Base-by-base conservation (phyloP, 2,888 invertebrate species). In the Falcaria lacertinaria region DNA sequence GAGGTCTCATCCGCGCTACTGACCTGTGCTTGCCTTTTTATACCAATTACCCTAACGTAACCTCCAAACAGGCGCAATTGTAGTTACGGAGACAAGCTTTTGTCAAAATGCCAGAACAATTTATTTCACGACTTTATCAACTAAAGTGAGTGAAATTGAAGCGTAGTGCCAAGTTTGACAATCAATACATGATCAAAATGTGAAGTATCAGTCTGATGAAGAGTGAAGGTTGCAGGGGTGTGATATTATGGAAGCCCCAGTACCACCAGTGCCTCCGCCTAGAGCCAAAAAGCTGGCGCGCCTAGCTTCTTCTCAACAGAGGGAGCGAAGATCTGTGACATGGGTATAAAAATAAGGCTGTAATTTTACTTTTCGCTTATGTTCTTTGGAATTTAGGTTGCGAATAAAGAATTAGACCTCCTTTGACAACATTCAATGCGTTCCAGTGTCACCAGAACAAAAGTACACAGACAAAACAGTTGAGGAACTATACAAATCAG, bases 241-340 rank as follows among this genome's bases (percentile, higher is more conserved):
- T 45, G 65, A 58, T 54, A 63, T 52, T 33, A 48, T 44, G 35
- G 56, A 51, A 49, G 28, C 8, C 11, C 28, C 3, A 28, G 28
- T 11, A 11, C 28, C 28, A 11, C 89, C 89, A 8, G 80, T 89
- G 45, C 86, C 89, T 39, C 90, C 90, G 42, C 90, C 89, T 41
- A 70, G 90, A 48, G 62, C 76, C 52, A 90, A 90, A 72, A 87
- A 83, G 59, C 63, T 87, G 46, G 89, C 89, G 4, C 78, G 83
- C 14, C 60, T 80, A 47, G 80, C 81, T 2, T 78, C 79, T 41
- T 63, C 69, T 39, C 78, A 73, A 57, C 77, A 76, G 34, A 71
- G 69, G 39, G 76, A 79, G 39, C 74, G 77, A 48, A 80, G 85
- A 62, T 77, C 78, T 44, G 88, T 88, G 37, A 72, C 83, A 52